These are phyloP conservation scores for Temnothorax curvispinosus DNA, from an alignment of 1,140 invertebrate genomes.

Conservation along the genomic window DNA sequence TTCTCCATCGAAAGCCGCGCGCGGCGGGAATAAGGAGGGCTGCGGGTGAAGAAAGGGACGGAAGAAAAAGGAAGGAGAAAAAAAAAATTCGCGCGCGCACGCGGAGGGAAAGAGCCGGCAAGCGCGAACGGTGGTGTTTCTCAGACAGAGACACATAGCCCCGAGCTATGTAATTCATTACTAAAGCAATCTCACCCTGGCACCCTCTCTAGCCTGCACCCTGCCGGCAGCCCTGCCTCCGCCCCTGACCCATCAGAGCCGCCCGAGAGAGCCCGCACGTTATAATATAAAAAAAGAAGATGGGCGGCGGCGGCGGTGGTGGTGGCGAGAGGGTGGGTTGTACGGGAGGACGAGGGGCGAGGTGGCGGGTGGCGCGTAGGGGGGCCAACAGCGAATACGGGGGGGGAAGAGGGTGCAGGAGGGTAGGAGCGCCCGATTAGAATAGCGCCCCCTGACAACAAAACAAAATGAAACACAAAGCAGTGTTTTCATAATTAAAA, in stretches of 20 bases:
- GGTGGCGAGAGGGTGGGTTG: conserved; percentile 29
- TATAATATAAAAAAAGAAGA: conserved; percentile 78
- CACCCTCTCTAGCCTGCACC: conserved; percentile 68
- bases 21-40: conserved; percentile 18
- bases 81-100: neutral
- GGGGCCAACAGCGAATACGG: neutral
- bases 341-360: conserved; percentile 1
- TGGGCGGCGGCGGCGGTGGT: conserved; percentile 34
- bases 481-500: conserved; percentile 80
- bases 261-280: conserved; percentile 68
- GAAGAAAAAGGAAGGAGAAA: neutral
- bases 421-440: conserved; percentile 71
- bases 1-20: conserved; percentile 31
- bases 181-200: conserved; percentile 86
- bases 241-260: conserved; percentile 64
- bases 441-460: conserved; percentile 78
- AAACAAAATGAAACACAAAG: conserved; percentile 80
- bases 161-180: conserved; percentile 86
- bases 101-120: conserved; percentile 24
- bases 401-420: conserved; percentile 47
- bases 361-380: neutral
- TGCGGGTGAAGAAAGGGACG: neutral
- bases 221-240: conserved; percentile 60
- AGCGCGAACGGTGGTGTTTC: conserved; percentile 29
- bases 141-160: conserved; percentile 86